Evolutionary conservation across 2,797 vertebrate genomes (phyloP).

Genomic region (Crocidura indochinensis): DNA sequence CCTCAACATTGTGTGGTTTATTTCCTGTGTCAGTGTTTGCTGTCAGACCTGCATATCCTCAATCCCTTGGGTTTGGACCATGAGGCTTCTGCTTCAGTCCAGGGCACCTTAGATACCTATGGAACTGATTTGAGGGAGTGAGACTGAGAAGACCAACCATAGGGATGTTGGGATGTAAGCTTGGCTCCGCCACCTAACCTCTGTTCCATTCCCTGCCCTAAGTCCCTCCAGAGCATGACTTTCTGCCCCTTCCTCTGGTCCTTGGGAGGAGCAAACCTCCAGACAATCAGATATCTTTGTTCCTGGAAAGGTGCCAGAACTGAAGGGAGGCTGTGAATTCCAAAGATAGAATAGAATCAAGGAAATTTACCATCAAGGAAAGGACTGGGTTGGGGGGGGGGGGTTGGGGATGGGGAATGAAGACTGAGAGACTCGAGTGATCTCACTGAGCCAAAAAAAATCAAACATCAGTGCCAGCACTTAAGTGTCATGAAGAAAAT

Average conservation of each 20-base stretch:
- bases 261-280: not conserved
- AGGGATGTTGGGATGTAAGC: too few species aligned
- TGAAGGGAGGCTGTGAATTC: not conserved
- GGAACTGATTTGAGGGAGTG: slow-evolving; percentile 95
- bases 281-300: slow-evolving; percentile 22
- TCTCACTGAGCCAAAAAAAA: slow-evolving; percentile 36
- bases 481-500: not conserved
- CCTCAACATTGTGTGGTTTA: too few species aligned
- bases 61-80: too few species aligned
- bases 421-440: not conserved
- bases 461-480: slow-evolving; percentile 43
- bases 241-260: too few species aligned
- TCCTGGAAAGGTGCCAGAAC: too few species aligned
- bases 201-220: too few species aligned
- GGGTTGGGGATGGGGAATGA: not conserved
- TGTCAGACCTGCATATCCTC: too few species aligned
- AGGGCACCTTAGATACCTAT: slow-evolving; percentile 92
- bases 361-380: not conserved
- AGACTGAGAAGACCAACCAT: slow-evolving; percentile 88
- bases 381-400: too few species aligned
- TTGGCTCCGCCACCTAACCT: too few species aligned
- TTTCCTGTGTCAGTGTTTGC: too few species aligned
- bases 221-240: not conserved
- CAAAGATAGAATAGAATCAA: not conserved
- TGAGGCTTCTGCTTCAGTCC: too few species aligned